Evolutionary conservation across 2,113 vertebrate species (phyloP).

Genomic region (Cnemophilus loriae): DNA sequence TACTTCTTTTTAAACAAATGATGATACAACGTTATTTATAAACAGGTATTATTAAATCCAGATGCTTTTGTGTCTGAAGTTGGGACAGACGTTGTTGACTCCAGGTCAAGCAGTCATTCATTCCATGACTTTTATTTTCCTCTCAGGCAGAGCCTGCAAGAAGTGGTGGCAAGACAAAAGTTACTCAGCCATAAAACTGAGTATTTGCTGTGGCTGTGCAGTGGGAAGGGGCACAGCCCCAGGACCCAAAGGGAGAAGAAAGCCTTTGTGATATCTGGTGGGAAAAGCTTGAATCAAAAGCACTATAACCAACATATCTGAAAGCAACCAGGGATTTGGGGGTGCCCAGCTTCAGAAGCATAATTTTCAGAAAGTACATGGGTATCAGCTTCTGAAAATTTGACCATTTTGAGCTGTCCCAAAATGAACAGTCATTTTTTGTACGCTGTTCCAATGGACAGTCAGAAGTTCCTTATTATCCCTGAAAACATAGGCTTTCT

Average conservation of each 20-base stretch:
- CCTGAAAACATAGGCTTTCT: not conserved
- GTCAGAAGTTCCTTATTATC: not conserved
- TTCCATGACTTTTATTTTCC: not conserved
- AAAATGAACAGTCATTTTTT: not conserved
- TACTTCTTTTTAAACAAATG: constrained; percentile 59
- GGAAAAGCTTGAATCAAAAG: not conserved
- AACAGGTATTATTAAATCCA: constrained; percentile 55
- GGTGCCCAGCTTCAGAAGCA: not conserved
- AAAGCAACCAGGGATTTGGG: not conserved
- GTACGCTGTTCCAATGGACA: not conserved
- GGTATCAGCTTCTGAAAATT: not conserved
- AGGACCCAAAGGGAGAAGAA: not conserved
- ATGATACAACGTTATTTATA: constrained; percentile 59
- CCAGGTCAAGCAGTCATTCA: not conserved
- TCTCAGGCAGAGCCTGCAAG: not conserved
- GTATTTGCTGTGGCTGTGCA: not conserved
- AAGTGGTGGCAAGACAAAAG: not conserved
- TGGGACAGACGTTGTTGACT: constrained; percentile 4
- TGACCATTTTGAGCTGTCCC: not conserved
- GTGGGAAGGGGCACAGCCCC: not conserved
- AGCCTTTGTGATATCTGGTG: not conserved
- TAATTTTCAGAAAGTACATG: not conserved
- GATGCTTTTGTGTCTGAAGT: constrained; percentile 41
- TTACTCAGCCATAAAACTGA: not conserved
- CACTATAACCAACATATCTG: not conserved